Conservation (phyloP, 2,888 invertebrate genomes). For the Glyphotaelius pellucidus region DNA sequence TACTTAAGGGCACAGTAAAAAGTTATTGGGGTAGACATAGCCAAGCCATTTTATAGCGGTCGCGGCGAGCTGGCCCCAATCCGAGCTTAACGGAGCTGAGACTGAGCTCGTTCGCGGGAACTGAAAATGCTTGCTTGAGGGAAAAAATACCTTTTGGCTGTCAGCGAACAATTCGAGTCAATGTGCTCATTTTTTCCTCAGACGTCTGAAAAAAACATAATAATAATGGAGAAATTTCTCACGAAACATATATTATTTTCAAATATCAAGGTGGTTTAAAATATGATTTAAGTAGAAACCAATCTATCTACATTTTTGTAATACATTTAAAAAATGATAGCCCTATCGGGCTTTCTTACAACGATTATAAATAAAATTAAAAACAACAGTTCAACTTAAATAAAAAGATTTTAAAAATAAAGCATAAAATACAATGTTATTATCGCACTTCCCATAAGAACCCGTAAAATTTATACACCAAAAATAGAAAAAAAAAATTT, state of each 20-base stretch:
- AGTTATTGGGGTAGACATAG: constrained; percentile 27
- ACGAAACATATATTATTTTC: neutral
- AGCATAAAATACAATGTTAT: no score
- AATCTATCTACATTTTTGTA: no score
- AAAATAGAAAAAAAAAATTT: no score
- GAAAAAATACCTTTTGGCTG: neutral
- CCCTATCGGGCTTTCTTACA: no score
- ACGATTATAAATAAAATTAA: no score
- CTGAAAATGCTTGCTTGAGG: neutral
- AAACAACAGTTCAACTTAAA: no score
- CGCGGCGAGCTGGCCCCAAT: neutral
- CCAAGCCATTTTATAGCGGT: constrained; percentile 23
- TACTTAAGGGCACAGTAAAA: constrained; percentile 6
- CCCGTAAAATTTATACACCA: no score
- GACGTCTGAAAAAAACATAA: neutral
- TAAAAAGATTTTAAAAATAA: no score
- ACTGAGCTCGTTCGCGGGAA: neutral
- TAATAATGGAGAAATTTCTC: neutral
- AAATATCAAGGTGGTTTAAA: neutral
- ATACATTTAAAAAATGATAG: no score
- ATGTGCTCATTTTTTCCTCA: neutral
- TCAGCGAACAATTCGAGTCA: neutral
- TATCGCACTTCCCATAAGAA: no score
- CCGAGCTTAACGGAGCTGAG: neutral
- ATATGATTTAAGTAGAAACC: neutral